These are phyloP conservation scores for Agelaius tricolor DNA, from an alignment of 2,113 vertebrate genomes.

Conservation along the genomic window DNA sequence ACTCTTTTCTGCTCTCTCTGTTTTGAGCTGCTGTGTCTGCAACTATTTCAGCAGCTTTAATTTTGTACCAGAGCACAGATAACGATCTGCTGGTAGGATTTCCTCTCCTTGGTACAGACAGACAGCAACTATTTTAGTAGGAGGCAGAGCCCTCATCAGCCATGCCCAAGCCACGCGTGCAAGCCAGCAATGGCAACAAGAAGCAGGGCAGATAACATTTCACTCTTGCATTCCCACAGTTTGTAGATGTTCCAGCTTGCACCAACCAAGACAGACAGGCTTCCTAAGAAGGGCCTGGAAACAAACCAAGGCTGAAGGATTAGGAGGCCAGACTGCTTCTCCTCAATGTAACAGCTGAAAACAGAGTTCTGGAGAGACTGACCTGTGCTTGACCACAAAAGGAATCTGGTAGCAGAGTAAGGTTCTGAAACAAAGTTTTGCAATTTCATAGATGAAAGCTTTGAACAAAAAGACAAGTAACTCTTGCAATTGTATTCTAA, in stretches of 20 bases:
- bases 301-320: neutral
- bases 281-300: neutral
- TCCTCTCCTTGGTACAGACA: neutral
- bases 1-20: neutral
- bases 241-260: neutral
- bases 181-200: neutral
- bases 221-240: neutral
- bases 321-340: neutral
- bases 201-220: neutral
- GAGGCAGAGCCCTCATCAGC: neutral
- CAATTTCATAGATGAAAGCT: neutral
- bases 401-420: neutral
- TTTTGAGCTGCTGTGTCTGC: neutral
- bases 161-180: neutral
- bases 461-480: neutral
- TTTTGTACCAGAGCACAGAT: neutral
- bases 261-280: neutral
- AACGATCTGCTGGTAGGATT: neutral
- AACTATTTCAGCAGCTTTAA: constrained; percentile 1
- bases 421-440: neutral
- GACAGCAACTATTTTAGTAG: neutral
- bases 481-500: constrained; percentile 14
- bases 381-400: neutral
- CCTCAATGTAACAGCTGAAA: neutral
- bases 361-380: neutral